Evolutionary conservation across 1,140 invertebrate species (phyloP), one percentile per base, ranked within the genome.

Genomic region (Sitobion miscanthi): DNA sequence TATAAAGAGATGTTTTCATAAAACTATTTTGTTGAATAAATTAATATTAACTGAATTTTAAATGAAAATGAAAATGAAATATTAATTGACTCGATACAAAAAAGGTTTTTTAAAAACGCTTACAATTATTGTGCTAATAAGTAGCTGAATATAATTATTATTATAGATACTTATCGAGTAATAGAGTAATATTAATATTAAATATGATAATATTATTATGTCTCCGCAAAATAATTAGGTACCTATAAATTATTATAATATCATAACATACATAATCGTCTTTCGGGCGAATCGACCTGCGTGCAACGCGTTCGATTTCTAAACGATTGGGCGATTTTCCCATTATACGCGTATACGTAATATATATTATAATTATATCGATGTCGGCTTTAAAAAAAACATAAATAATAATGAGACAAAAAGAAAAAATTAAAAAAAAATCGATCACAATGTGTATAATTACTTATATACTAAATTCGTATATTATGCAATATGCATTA

Each of bases 271-370:
- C 17, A 77, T n/a, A 17, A n/a, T n/a, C 14, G 77, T 38, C 77
- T 38, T 83, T 38, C 35, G 35, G 38, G 77, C 77, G 77, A 83
- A 83, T 38, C n/a, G 21, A 83, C 77, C 35, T 77, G 14, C n/a
- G n/a, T 30, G 45, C 9, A 62, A 62, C 45, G 17, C 30, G 86
- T 88, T 88, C 45, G n/a, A 30, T 88, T 88, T 89, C 88, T 89
- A 89, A 89, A 57, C 49, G 52, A 88, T 88, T 49, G 4, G 45
- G 25, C 30, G 86, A 88, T 88, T 52, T 49, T 88, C 47, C 45
- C 11, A 30, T 47, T 88, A 3, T 14, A 52, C 49, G 49, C 45
- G 45, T 20, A 23, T 38, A 23, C 38, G 52, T 30, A 9, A 69
- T 3, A n/a, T 30, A 45, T 21, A 20, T 17, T 35, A 87, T 47